Conservation (phyloP, 2,113 vertebrate genomes). For the Lathamus discolor region DNA sequence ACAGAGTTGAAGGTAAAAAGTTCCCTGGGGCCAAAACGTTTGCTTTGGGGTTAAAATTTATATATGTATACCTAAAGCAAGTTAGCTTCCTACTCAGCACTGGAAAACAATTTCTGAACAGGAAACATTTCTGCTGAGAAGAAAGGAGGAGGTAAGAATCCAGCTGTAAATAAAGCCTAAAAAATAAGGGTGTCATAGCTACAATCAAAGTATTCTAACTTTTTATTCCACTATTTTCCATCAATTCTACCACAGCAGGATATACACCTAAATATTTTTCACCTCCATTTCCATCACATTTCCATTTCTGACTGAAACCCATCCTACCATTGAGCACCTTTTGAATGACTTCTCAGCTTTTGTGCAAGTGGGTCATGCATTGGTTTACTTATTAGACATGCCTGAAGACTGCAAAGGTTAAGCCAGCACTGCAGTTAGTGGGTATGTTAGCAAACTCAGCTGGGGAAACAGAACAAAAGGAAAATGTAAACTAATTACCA, state of each 20-base stretch:
- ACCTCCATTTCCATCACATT: neutral
- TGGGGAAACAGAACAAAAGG: neutral
- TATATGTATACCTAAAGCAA: neutral
- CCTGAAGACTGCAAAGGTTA: neutral
- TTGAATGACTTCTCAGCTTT: neutral
- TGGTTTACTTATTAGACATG: neutral
- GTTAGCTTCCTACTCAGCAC: neutral
- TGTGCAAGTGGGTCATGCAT: neutral
- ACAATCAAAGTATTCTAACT: neutral
- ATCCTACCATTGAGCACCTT: neutral
- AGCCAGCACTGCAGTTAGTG: neutral
- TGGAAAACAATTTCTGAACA: neutral
- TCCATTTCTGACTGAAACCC: neutral
- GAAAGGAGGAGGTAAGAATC: neutral
- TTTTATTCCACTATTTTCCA: neutral
- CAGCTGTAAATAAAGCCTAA: neutral
- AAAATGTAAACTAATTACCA: neutral
- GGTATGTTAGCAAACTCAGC: neutral
- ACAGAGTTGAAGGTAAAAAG: neutral
- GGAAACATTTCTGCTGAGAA: neutral
- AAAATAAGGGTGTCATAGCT: accelerated
- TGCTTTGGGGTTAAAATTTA: neutral
- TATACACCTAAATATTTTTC: neutral
- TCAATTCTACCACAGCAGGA: neutral
- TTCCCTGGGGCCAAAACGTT: neutral